Percentiles rank a stretch among this genome's conserved stretches.
Conservation (phyloP, 2,113 vertebrate species). For the Formicarius rufipectus region DNA sequence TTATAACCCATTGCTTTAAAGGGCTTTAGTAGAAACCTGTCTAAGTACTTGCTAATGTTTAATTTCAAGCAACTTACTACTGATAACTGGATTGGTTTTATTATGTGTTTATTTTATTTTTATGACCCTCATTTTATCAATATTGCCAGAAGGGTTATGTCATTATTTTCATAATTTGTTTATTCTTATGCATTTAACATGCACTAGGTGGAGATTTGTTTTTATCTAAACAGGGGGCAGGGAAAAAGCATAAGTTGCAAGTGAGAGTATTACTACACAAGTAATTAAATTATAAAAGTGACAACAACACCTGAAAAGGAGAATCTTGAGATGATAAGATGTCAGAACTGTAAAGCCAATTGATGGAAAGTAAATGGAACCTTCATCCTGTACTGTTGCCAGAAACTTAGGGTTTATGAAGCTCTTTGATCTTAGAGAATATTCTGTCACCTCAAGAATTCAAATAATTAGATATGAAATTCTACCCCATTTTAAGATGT, state of each 20-base stretch:
- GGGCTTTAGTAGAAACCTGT: neutral
- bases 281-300: neutral
- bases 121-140: neutral
- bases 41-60: neutral
- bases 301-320: neutral
- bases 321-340: neutral
- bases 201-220: neutral
- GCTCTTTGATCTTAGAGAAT: neutral
- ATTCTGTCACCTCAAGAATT: neutral
- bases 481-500: neutral
- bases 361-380: conserved; percentile 10
- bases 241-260: neutral
- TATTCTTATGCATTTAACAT: neutral
- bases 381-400: neutral
- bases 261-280: neutral
- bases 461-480: neutral
- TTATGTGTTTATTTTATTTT: neutral
- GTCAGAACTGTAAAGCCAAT: neutral
- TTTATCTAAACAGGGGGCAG: neutral
- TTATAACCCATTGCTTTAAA: neutral
- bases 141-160: neutral
- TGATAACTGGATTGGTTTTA: neutral
- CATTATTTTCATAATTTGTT: neutral
- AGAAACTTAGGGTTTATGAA: neutral
- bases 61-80: neutral